Conservation (phyloP, 2,888 invertebrate genomes). For the Microctonus brassicae region DNA sequence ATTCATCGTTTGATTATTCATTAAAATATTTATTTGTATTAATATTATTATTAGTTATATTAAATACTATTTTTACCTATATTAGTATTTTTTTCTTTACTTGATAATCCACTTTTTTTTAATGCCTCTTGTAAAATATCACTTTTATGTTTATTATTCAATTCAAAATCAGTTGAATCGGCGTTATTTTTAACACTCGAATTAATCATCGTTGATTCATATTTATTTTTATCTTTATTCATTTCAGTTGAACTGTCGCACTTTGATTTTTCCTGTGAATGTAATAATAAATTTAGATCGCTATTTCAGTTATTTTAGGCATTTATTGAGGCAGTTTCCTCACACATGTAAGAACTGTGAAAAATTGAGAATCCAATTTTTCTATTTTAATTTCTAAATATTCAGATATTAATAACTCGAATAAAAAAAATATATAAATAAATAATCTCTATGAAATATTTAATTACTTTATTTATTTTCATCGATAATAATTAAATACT, state of each 20-base stretch:
- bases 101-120: slow-evolving; percentile 62
- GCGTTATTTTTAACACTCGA: slow-evolving; percentile 47
- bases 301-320: too few relatives aligned
- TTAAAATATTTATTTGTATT: too few relatives aligned
- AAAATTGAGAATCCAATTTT: too few relatives aligned
- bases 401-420: too few relatives aligned
- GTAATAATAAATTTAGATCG: not conserved
- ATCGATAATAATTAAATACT: not conserved
- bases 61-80: not conserved
- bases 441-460: not conserved
- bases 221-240: slow-evolving; percentile 59
- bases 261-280: slow-evolving; percentile 39
- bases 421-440: not conserved
- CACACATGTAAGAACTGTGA: too few relatives aligned
- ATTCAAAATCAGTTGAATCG: slow-evolving; percentile 41
- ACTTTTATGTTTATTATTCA: slow-evolving; percentile 38
- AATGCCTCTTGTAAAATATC: slow-evolving; percentile 73
- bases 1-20: not conserved
- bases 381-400: too few relatives aligned
- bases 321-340: too few relatives aligned
- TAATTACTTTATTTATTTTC: not conserved
- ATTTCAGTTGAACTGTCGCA: slow-evolving; percentile 53
- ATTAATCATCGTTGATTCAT: slow-evolving; percentile 56
- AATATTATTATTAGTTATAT: too few relatives aligned
- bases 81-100: slow-evolving; percentile 50